phyloP scores from a whole-genome alignment of 2,113 vertebrate genomes.

The human region DNA sequence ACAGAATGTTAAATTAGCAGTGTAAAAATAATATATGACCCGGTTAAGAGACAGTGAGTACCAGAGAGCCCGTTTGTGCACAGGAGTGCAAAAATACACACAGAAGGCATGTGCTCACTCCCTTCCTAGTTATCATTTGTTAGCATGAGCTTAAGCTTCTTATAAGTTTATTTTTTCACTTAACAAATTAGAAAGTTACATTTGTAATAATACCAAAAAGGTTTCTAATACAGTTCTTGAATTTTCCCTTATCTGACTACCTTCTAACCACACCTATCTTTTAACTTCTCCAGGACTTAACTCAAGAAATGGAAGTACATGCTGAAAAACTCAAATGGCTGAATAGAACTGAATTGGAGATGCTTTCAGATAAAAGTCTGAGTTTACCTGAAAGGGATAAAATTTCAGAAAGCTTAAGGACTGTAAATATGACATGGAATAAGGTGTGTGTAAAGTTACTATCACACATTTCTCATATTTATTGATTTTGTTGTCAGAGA shows the following conservation, averaged over 20 bases:
- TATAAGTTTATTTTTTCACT: background rate
- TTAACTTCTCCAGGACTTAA: slow-evolving; percentile 84
- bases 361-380: slow-evolving; percentile 87
- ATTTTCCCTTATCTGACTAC: background rate
- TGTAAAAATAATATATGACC: background rate
- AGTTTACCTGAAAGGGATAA: slow-evolving; percentile 87
- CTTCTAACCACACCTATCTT: slow-evolving; percentile 41
- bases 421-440: slow-evolving; percentile 91
- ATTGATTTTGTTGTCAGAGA: background rate
- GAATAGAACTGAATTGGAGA: slow-evolving; percentile 89
- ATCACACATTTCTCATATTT: background rate
- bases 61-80: background rate
- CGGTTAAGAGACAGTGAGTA: background rate
- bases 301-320: slow-evolving; percentile 88
- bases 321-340: slow-evolving; percentile 91
- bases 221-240: background rate
- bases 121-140: background rate
- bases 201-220: background rate
- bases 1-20: background rate
- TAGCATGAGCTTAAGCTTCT: background rate
- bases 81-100: accelerated
- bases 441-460: slow-evolving; percentile 84
- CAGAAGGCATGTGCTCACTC: background rate
- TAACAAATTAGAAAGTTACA: background rate
- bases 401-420: slow-evolving; percentile 87